Conservation (phyloP, 2,888 invertebrate genomes). For the Oegoconia quadripuncta region DNA sequence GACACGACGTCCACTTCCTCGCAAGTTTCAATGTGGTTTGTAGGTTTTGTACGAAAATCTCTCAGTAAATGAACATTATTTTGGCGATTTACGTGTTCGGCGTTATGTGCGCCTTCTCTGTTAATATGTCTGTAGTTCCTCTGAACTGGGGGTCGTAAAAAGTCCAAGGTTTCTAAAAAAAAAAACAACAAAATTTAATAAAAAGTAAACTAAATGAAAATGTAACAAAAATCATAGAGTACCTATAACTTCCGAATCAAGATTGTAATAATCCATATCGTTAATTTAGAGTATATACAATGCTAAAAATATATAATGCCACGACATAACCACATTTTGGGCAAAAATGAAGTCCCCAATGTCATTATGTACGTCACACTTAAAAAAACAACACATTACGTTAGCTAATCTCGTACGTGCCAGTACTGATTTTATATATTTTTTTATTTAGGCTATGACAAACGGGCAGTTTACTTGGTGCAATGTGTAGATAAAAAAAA, state of each 20-base stretch:
- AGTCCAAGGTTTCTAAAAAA: slow-evolving; percentile 55
- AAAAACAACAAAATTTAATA: slow-evolving; percentile 33
- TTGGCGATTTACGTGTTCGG: slow-evolving; percentile 12
- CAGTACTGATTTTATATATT: no score
- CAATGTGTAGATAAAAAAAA: no score
- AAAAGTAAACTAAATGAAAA: slow-evolving; percentile 16
- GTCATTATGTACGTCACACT: background rate
- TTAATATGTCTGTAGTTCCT: slow-evolving; percentile 25
- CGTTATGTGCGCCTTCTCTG: background rate
- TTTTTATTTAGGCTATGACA: no score
- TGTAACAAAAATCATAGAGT: slow-evolving; percentile 24
- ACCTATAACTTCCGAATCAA: slow-evolving; percentile 46
- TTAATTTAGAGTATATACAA: slow-evolving; percentile 33
- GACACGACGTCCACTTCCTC: slow-evolving; percentile 17
- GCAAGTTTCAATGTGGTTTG: slow-evolving; percentile 16
- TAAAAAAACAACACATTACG: background rate
- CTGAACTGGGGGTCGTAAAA: slow-evolving; percentile 45
- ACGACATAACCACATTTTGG: background rate
- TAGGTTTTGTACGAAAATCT: slow-evolving; percentile 20
- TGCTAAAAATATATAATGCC: slow-evolving; percentile 5
- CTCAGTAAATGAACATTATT: slow-evolving; percentile 15
- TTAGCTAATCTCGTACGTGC: no score
- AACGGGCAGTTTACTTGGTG: no score
- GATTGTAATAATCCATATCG: slow-evolving; percentile 45
- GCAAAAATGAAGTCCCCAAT: background rate